Conservation (phyloP, 2,113 vertebrate genomes). For the Gallinago paraguaiae region DNA sequence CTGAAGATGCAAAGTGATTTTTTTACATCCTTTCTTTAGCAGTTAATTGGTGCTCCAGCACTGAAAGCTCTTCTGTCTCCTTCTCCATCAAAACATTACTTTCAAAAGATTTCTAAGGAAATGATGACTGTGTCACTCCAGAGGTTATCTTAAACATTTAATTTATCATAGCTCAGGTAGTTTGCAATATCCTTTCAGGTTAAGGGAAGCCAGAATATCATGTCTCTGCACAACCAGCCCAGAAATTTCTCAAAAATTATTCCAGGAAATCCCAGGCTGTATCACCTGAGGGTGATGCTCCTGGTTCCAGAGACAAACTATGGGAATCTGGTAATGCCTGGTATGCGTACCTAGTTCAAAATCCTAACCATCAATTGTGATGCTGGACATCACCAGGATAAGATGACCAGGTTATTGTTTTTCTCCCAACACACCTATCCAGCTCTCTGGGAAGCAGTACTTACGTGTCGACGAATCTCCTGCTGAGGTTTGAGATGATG, state of each 20-base stretch:
- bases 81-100: background rate
- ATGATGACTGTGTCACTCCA: background rate
- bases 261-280: background rate
- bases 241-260: background rate
- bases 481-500: constrained; percentile 80
- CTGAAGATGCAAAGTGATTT: background rate
- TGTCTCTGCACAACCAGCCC: background rate
- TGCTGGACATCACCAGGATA: background rate
- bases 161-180: background rate
- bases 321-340: background rate
- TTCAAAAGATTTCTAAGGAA: background rate
- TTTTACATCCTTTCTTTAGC: background rate
- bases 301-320: background rate
- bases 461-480: constrained; percentile 91
- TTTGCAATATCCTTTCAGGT: background rate
- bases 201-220: background rate
- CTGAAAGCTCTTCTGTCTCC: background rate
- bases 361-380: background rate
- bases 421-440: background rate
- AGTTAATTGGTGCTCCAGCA: background rate
- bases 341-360: background rate
- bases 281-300: background rate
- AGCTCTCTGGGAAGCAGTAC: constrained; percentile 50
- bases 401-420: background rate
- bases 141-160: background rate